These are phyloP conservation scores for Tenualosa ilisha DNA, from an alignment of 2,797 vertebrate species.

Conservation along the genomic window DNA sequence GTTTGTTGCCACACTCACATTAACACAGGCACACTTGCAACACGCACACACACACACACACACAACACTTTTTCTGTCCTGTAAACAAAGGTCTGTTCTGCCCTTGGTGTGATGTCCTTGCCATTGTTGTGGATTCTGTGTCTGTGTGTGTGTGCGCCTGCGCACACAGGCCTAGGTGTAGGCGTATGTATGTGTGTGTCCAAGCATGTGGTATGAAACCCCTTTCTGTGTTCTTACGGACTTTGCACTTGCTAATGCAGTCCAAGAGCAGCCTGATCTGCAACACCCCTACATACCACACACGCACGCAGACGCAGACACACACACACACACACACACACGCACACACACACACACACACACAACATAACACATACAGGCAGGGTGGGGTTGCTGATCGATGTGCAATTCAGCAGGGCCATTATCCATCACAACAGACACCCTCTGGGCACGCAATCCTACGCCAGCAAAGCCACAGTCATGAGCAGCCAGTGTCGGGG, in stretches of 20 bases:
- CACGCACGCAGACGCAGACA: constrained; percentile 41
- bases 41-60: constrained; percentile 43
- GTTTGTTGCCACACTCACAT: neutral
- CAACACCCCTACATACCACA: constrained; percentile 50
- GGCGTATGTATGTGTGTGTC: neutral
- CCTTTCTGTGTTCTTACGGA: neutral
- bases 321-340: constrained; percentile 47
- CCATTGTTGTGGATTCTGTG: constrained; percentile 38
- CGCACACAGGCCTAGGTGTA: neutral
- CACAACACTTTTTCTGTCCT: constrained; percentile 55
- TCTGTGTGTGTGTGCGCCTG: constrained; percentile 27
- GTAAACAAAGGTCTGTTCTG: constrained; percentile 66
- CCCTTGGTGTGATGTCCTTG: constrained; percentile 66
- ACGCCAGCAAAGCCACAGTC: neutral
- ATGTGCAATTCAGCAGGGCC: constrained; percentile 59
- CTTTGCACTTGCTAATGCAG: neutral
- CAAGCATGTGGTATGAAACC: constrained; percentile 5
- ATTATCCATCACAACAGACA: constrained; percentile 73
- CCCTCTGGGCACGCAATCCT: constrained; percentile 16
- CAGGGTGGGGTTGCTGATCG: constrained; percentile 59
- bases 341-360: constrained; percentile 47
- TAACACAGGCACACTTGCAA: constrained; percentile 11
- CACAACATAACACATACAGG: constrained; percentile 51
- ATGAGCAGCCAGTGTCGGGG: neutral
- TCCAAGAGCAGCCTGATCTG: constrained; percentile 40